phyloP scores from a whole-genome alignment of 1,140 invertebrate genomes.

The Atta texana region DNA sequence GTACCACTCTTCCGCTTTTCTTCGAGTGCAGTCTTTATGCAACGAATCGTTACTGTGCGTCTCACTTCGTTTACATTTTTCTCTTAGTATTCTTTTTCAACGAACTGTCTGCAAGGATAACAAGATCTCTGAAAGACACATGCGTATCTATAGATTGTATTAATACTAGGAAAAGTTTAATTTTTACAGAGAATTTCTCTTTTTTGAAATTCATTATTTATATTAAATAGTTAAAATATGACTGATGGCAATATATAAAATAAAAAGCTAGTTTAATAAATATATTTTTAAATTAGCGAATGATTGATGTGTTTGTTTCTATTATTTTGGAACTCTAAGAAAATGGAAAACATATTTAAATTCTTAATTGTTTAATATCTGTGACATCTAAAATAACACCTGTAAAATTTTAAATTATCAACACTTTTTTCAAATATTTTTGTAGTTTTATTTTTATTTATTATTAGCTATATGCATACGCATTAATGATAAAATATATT shows the following conservation, averaged over 20 bases:
- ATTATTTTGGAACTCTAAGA: background rate
- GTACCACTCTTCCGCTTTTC: conserved; percentile 44
- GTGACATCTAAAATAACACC: no score
- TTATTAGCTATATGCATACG: background rate
- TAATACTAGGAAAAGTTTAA: background rate
- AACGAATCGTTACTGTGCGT: conserved; percentile 50
- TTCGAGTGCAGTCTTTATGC: conserved; percentile 61
- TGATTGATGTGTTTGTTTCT: background rate
- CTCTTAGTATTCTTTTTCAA: conserved; percentile 11
- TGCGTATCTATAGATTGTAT: background rate
- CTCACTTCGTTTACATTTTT: conserved; percentile 51
- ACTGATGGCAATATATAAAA: background rate
- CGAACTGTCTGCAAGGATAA: conserved; percentile 46
- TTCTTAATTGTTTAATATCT: background rate
- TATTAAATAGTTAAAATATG: background rate
- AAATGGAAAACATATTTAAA: background rate
- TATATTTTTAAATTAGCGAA: conserved; percentile 3
- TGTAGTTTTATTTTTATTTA: background rate
- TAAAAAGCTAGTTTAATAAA: background rate
- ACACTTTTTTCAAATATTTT: background rate
- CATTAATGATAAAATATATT: background rate
- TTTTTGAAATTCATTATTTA: background rate
- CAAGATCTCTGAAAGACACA: conserved; percentile 13
- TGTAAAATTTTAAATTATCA: background rate
- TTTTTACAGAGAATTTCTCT: conserved; percentile 4